phyloP scores from a whole-genome alignment of 2,888 invertebrate species.

The Protonemura montana region DNA sequence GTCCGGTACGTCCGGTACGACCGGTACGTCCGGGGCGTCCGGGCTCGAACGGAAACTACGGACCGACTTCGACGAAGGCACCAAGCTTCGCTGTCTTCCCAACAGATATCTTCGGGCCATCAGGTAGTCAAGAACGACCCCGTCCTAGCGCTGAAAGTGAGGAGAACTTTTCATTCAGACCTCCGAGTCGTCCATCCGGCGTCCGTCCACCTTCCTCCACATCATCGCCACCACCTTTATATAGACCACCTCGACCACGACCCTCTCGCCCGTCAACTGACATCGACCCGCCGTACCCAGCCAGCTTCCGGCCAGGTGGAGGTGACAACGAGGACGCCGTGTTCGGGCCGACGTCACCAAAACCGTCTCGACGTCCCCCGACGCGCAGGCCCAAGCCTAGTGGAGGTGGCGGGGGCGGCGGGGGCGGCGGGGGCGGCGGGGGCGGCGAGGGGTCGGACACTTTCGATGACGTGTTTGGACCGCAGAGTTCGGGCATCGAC shows the following conservation, averaged over 20 bases:
- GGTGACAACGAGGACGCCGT: slow-evolving; percentile 43
- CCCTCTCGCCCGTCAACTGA: background rate
- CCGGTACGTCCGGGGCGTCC: background rate
- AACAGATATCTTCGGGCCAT: background rate
- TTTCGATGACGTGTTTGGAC: slow-evolving; percentile 43
- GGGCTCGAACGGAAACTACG: background rate
- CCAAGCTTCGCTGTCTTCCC: background rate
- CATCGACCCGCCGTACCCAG: slow-evolving; percentile 20
- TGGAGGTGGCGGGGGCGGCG: background rate
- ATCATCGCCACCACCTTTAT: slow-evolving; percentile 35
- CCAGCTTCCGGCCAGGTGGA: slow-evolving; percentile 37
- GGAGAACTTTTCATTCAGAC: background rate
- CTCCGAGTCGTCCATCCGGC: background rate
- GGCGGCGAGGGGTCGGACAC: background rate
- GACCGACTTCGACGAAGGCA: background rate
- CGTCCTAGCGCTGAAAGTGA: background rate
- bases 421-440: background rate
- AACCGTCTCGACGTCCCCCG: background rate
- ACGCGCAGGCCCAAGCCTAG: background rate
- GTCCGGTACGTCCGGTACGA: no score
- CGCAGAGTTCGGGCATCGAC: background rate
- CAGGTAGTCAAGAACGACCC: background rate
- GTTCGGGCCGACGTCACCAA: slow-evolving; percentile 40
- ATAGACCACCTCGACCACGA: background rate
- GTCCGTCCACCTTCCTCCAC: slow-evolving; percentile 30